Percentiles rank a stretch among this genome's conserved stretches.
phyloP scores from a whole-genome alignment of 2,797 vertebrate species.

The Morelia viridis region DNA sequence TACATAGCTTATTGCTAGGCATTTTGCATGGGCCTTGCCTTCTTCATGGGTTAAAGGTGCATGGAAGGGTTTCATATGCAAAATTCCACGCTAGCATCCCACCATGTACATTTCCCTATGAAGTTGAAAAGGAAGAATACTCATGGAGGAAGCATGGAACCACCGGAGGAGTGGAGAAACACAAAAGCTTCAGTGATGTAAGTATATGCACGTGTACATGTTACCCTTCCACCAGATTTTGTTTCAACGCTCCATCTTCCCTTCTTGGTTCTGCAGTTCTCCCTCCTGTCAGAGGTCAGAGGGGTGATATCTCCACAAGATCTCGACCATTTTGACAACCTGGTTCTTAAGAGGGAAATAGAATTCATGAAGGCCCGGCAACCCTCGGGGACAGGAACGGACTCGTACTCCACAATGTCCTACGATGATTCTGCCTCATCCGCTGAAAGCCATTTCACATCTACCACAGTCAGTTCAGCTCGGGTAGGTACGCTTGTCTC shows the following conservation, averaged over 20 bases:
- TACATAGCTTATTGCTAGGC: neutral
- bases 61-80: too few relatives aligned
- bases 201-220: accelerated
- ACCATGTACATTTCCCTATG: too few relatives aligned
- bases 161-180: too few relatives aligned
- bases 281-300: conserved; percentile 90
- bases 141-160: too few relatives aligned
- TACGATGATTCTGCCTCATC: conserved; percentile 89
- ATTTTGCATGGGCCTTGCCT: neutral
- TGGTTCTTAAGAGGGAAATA: conserved; percentile 91
- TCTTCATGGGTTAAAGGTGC: too few relatives aligned
- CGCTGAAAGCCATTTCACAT: conserved; percentile 92
- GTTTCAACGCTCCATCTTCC: too few relatives aligned
- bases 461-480: conserved; percentile 93
- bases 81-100: too few relatives aligned
- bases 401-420: conserved; percentile 87
- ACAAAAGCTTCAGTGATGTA: neutral
- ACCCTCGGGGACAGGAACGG: conserved; percentile 71
- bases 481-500: conserved; percentile 76
- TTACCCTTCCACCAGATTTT: neutral
- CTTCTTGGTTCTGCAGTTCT: conserved; percentile 79
- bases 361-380: conserved; percentile 93
- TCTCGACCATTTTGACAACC: conserved; percentile 88
- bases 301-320: conserved; percentile 88
- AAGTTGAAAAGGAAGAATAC: too few relatives aligned